These are phyloP conservation scores for Lamprologus callipterus DNA, from an alignment of 2,113 vertebrate species.

Conservation along the genomic window DNA sequence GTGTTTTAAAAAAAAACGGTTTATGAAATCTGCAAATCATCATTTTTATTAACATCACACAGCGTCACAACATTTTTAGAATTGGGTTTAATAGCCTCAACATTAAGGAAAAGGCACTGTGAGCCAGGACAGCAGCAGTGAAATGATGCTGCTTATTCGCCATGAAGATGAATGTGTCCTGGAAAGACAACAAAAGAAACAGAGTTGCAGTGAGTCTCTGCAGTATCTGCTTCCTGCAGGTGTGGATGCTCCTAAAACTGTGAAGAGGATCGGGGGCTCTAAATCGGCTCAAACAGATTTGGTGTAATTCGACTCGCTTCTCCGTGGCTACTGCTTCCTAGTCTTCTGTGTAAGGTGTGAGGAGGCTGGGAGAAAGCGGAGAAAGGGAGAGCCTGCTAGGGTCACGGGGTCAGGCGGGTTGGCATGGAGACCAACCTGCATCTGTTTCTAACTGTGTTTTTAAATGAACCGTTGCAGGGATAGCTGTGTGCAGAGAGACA, in stretches of 20 bases:
- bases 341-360: not conserved
- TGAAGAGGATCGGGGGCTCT: not conserved
- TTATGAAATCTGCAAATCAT: not conserved
- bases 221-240: not conserved
- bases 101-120: not conserved
- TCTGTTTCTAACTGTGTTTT: not conserved
- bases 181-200: not conserved
- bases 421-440: conserved; percentile 36
- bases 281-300: not conserved
- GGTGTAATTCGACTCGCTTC: not conserved
- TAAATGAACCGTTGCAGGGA: not conserved
- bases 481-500: not conserved
- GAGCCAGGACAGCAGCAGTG: not conserved
- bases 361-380: not conserved
- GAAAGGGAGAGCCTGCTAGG: not conserved
- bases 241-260: not conserved
- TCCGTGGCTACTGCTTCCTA: not conserved
- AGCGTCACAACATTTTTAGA: not conserved
- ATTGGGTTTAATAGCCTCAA: not conserved
- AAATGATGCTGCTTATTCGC: not conserved
- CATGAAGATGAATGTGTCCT: not conserved
- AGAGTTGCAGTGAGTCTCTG: not conserved
- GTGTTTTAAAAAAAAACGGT: rapidly evolving
- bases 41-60: not conserved
- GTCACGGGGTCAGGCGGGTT: conserved; percentile 30